Evolutionary conservation across 2,113 vertebrate genomes (phyloP), one percentile per base, ranked within the genome.

Genomic region (Ia io): DNA sequence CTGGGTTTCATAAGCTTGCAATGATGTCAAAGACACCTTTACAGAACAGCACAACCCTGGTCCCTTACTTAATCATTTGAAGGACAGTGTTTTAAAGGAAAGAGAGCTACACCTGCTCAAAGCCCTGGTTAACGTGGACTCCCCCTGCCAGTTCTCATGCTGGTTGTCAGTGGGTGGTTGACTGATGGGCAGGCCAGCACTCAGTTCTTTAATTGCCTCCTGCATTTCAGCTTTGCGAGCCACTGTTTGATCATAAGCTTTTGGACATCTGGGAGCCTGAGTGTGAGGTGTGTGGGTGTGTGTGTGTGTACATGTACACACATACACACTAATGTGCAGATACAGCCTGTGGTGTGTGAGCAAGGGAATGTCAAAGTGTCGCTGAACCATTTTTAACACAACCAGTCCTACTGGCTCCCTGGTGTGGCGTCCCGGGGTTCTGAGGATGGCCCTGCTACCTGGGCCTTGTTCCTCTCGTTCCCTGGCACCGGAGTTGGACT

Each of bases 81-180:
- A 88, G 86, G 28, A 51, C 53, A 0, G 1, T 47, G n/a, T 93
- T 84, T 53, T 28, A 42, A 82, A 90, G 67, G 0, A 0, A 85
- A 90, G 61, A 28, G 56, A 93, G 56, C 69, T 0, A 0, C 1
- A 71, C 30, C 74, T 0, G 0, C 53, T 78, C 0, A 0, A 2
- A 77, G 59, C 28, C 35, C 0, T 28, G 94, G 94, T 96, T 97
- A 97, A 96, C 89, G 56, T 1, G 95, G 97, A 95, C 97, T 95
- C 93, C 95, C 94, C 71, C 63, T 96, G 96, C 84, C 1, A 73
- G n/a, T 1, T 7, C 74, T 97, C 69, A 47, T 87, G 94, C 93
- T 85, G 92, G 73, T 65, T 89, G 78, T 37, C 63, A 3, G 69
- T 59, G 96, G 89, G 23, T 2, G 7, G 35, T 0, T 28, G 71